These are phyloP conservation scores for Eudorcas thomsonii DNA, from an alignment of 2,113 vertebrate species.

Conservation along the genomic window DNA sequence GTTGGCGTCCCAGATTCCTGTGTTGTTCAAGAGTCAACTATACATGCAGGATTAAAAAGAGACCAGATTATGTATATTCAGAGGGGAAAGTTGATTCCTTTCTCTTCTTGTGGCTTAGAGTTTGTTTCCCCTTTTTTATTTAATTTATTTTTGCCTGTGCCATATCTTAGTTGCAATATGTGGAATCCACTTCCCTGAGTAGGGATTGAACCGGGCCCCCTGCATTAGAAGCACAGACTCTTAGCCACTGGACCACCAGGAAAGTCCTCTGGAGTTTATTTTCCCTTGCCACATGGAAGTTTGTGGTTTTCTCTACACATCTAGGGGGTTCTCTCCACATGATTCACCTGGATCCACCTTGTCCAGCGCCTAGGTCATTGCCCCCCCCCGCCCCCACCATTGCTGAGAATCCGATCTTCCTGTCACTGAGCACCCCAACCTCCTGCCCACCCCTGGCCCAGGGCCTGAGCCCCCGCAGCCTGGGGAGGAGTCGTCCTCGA, in stretches of 20 bases:
- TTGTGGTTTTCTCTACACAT: background rate
- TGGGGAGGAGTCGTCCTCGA: background rate
- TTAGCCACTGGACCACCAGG: background rate
- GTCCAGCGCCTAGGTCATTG: accelerated
- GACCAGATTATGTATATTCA: background rate
- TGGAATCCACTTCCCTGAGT: background rate
- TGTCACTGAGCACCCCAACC: background rate
- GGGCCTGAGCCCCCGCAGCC: background rate
- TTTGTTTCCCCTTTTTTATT: background rate
- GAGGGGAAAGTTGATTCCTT: background rate
- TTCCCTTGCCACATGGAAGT: background rate
- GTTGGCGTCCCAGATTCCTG: background rate
- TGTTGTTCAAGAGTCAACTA: background rate
- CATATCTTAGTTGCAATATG: background rate
- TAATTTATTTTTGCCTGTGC: background rate
- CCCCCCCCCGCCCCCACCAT: too few relatives aligned
- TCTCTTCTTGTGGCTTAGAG: background rate
- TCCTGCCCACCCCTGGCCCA: background rate
- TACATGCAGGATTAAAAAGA: background rate
- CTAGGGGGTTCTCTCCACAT: background rate
- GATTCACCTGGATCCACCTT: background rate
- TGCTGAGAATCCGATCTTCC: background rate
- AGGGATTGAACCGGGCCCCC: background rate
- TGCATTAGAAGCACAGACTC: background rate
- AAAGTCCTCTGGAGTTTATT: background rate